phyloP scores from a whole-genome alignment of 2,797 vertebrate species.

The Trachops cirrhosus region DNA sequence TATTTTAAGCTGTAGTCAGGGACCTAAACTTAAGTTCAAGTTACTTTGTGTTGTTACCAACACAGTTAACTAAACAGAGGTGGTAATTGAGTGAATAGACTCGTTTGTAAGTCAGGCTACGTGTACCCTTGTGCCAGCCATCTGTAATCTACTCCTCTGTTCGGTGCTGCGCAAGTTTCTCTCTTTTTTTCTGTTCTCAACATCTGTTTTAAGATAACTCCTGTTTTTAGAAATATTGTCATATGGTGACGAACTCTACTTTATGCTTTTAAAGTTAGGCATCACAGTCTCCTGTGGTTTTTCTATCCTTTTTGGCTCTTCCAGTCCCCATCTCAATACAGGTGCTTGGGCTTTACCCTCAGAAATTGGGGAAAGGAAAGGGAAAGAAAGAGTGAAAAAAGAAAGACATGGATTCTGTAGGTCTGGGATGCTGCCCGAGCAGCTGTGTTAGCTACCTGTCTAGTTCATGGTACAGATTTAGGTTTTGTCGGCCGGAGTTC shows the following conservation, averaged over 20 bases:
- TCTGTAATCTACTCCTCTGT: background rate
- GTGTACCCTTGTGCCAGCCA: background rate
- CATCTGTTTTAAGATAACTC: slow-evolving; percentile 26
- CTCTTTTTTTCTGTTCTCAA: background rate
- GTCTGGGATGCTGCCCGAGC: background rate
- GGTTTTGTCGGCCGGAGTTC: background rate
- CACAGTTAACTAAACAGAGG: background rate
- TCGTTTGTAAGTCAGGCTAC: background rate
- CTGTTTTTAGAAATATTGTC: background rate
- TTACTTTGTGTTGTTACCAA: background rate
- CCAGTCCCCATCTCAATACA: background rate
- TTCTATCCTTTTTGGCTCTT: background rate
- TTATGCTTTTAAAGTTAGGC: background rate
- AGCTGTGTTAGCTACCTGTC: background rate
- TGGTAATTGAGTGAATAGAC: background rate
- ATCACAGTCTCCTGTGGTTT: background rate
- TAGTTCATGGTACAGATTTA: background rate
- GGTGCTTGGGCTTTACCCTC: background rate
- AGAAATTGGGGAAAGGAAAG: background rate
- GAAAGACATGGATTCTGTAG: background rate
- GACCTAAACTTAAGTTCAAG: slow-evolving; percentile 9
- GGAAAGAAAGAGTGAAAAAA: background rate
- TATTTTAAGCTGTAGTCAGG: background rate
- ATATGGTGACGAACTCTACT: background rate
- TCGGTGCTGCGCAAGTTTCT: background rate